Percentiles rank a stretch among this genome's conserved stretches.
Evolutionary conservation across 1,140 invertebrate species (phyloP).

Genomic region (Oscheius sp.): DNA sequence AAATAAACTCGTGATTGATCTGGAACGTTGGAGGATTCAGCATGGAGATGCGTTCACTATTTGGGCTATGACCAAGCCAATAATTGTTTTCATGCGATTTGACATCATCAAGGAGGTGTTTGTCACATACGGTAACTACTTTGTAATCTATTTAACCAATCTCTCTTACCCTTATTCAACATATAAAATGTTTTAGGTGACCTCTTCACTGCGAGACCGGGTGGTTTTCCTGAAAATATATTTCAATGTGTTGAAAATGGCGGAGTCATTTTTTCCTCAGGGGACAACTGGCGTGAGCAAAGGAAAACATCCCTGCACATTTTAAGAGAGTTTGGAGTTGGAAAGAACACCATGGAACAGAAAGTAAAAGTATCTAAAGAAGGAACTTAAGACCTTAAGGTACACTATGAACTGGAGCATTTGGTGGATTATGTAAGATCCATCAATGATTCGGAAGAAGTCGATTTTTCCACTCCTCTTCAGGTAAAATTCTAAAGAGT

Average conservation of each 20-base stretch:
- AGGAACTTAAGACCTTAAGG: background rate
- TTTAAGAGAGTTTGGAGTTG: slow-evolving; percentile 31
- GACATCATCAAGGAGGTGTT: background rate
- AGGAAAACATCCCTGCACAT: slow-evolving; percentile 21
- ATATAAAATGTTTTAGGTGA: background rate
- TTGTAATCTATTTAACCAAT: background rate
- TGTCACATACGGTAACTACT: background rate
- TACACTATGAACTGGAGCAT: background rate
- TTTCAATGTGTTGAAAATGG: background rate
- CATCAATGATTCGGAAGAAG: background rate
- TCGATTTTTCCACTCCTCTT: background rate
- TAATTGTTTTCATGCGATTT: background rate
- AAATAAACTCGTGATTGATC: background rate
- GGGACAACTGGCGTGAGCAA: slow-evolving; percentile 23
- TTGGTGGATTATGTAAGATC: background rate
- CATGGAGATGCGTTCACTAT: background rate
- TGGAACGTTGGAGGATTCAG: background rate
- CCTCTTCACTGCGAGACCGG: background rate
- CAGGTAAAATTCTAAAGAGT: background rate
- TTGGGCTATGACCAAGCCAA: background rate
- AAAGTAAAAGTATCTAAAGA: background rate
- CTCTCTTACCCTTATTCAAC: too few relatives aligned
- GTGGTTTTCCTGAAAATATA: background rate
- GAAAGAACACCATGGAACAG: slow-evolving; percentile 34
- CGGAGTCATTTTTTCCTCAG: slow-evolving; percentile 22